Percentiles rank a stretch among this genome's conserved stretches.
These are phyloP conservation scores for Boleophthalmus pectinirostris DNA, from an alignment of 2,113 vertebrate species.

Conservation along the genomic window DNA sequence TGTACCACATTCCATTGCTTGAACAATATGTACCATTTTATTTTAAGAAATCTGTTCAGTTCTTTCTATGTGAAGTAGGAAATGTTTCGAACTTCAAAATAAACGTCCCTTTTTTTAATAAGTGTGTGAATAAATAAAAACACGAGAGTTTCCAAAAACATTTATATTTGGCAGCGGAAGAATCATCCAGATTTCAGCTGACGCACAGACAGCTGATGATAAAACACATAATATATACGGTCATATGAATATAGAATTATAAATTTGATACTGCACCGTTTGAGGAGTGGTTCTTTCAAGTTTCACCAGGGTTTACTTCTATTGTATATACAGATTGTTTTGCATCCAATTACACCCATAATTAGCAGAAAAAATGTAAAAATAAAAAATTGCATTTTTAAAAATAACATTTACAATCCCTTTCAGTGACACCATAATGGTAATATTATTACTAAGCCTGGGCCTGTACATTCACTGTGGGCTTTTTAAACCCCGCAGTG, in stretches of 20 bases:
- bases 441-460: slow-evolving; percentile 34
- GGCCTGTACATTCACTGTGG: slow-evolving; percentile 30
- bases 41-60: slow-evolving; percentile 51
- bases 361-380: slow-evolving; percentile 51
- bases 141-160: slow-evolving; percentile 41
- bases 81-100: slow-evolving; percentile 72
- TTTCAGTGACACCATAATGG: slow-evolving; percentile 63
- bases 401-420: slow-evolving; percentile 65
- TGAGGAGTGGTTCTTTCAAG: slow-evolving; percentile 65
- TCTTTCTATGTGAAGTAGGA: slow-evolving; percentile 68
- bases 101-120: slow-evolving; percentile 63
- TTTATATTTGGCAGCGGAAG: slow-evolving; percentile 60
- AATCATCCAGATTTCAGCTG: slow-evolving; percentile 54
- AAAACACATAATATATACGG: slow-evolving; percentile 40
- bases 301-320: slow-evolving; percentile 66
- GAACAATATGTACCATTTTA: slow-evolving; percentile 57
- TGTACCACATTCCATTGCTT: slow-evolving; percentile 81
- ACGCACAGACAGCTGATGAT: slow-evolving; percentile 30
- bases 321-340: slow-evolving; percentile 53
- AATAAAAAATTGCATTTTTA: slow-evolving; percentile 50
- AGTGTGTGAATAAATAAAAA: slow-evolving; percentile 12
- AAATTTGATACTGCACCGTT: slow-evolving; percentile 32
- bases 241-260: slow-evolving; percentile 35
- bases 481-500: slow-evolving; percentile 44
- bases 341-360: slow-evolving; percentile 53